phyloP scores from a whole-genome alignment of 2,797 vertebrate genomes.

The Sebastolobus alascanus region DNA sequence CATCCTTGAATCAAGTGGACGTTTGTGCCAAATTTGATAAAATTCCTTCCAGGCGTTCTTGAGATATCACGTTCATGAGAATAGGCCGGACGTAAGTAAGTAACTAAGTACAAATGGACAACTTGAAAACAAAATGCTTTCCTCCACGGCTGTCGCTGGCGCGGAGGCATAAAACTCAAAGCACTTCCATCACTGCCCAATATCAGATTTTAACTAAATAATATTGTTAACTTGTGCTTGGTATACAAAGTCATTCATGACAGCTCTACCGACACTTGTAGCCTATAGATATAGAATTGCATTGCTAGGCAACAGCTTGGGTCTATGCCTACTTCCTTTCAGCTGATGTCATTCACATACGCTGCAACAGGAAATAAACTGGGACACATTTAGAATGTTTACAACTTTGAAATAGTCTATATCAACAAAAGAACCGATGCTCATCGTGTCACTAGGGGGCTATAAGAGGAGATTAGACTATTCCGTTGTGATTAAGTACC shows the following conservation, averaged over 20 bases:
- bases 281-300: neutral
- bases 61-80: too few species aligned
- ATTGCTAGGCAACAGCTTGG: too few species aligned
- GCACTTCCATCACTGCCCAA: neutral
- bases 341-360: too few species aligned
- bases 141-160: too few species aligned
- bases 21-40: too few species aligned
- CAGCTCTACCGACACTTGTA: neutral
- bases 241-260: neutral
- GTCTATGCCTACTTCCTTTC: too few species aligned
- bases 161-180: neutral
- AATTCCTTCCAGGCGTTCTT: too few species aligned
- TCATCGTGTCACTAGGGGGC: neutral
- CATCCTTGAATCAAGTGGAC: too few species aligned
- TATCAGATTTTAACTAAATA: neutral
- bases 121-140: too few species aligned
- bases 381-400: too few species aligned
- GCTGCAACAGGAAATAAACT: too few species aligned
- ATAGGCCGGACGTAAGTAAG: rapidly evolving
- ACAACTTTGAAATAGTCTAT: too few species aligned
- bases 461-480: neutral
- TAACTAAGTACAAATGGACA: rapidly evolving
- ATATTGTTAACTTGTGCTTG: neutral
- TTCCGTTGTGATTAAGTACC: neutral
- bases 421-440: neutral